Base-by-base conservation (phyloP, 2,113 vertebrate genomes). In the Heterochromis multidens region DNA sequence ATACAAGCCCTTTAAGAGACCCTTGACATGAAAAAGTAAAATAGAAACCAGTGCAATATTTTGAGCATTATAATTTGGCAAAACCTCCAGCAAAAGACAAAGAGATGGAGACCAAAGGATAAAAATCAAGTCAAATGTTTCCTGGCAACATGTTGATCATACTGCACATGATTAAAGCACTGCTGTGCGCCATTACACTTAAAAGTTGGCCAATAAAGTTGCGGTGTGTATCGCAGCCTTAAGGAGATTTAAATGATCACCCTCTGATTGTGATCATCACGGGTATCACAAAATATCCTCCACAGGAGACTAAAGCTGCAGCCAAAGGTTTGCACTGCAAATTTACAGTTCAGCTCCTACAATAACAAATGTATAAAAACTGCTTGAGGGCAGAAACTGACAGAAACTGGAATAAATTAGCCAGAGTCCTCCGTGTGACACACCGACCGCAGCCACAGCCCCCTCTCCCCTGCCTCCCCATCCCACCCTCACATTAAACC, bases 321-420 rank as follows among this genome's bases (percentile, higher is more conserved):
- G 49, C 8, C 56, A 19, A 54, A 79, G n/a, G n/a, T 56, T 87
- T 19, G 27, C 35, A 13, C 85, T 40, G 5, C 62, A 70, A 16
- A 81, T 86, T 86, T 61, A 85, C 74, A 88, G 46, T 4, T 89
- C 21, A 70, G 67, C 83, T 87, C 57, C 74, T 58, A 74, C 82
- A 93, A 91, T 76, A 89, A 90, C 82, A 92, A 80, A 88, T 86
- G 80, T 67, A 88, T 87, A 70, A 89, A 90, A 89, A 80, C 65
- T 52, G 27, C 86, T 82, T 4, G 10, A 78, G 85, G 70, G 81
- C 80, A 88, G 52, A 93, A 85, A 57, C 78, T 58, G 85, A 87
- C 82, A 88, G 62, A 89, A 80, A 90, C 37, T 84, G 80, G 85
- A 87, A 81, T 83, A 86, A 84, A 91, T 92, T 60, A 83, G 33